These are phyloP conservation scores for Dallia pectoralis DNA, from an alignment of 2,797 vertebrate genomes.

Conservation along the genomic window DNA sequence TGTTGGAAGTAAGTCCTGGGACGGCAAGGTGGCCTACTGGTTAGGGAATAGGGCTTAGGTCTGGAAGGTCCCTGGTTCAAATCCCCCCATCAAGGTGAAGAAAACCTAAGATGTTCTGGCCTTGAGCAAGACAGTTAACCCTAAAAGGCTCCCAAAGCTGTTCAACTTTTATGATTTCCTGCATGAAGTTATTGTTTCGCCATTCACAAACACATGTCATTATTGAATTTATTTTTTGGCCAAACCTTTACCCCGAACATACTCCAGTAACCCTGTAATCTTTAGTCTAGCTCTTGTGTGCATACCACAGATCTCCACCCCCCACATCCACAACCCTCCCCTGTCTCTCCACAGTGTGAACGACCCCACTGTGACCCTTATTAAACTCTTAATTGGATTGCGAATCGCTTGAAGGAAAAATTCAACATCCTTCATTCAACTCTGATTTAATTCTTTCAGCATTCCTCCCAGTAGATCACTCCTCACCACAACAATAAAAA, in stretches of 20 bases:
- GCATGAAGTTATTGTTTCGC: constrained; percentile 23
- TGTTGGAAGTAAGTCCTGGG: too few relatives aligned
- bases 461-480: constrained; percentile 66
- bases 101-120: too few relatives aligned
- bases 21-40: too few relatives aligned
- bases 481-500: constrained; percentile 62
- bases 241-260: constrained; percentile 39
- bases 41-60: too few relatives aligned
- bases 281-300: constrained; percentile 26
- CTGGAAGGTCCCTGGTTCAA: too few relatives aligned
- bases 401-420: constrained; percentile 74
- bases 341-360: constrained; percentile 77
- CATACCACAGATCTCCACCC: constrained; percentile 12
- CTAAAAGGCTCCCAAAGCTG: too few relatives aligned
- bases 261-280: constrained; percentile 52
- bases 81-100: too few relatives aligned
- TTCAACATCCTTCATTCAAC: constrained; percentile 80
- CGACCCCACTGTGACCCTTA: constrained; percentile 91
- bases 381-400: constrained; percentile 96
- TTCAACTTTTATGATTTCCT: too few relatives aligned
- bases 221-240: constrained; percentile 26
- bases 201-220: background rate
- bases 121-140: too few relatives aligned
- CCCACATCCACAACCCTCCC: constrained; percentile 71
- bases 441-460: constrained; percentile 63